Evolutionary conservation across 2,888 invertebrate genomes (phyloP).

Genomic region (Cheilosia soror): DNA sequence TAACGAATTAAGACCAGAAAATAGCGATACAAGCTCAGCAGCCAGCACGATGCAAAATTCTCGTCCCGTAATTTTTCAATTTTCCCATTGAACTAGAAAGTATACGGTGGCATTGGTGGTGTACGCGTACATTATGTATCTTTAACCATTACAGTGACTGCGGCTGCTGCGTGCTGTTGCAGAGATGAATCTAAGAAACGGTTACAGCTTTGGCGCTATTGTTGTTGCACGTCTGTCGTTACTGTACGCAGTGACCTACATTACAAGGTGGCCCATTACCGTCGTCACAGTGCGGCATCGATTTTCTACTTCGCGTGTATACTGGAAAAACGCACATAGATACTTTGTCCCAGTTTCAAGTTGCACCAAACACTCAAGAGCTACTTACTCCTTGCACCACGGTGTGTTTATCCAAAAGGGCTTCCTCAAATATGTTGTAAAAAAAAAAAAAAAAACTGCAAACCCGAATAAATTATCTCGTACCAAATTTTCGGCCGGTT

Average conservation of each 20-base stretch:
- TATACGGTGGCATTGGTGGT: constrained; percentile 33
- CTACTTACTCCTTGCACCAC: constrained; percentile 70
- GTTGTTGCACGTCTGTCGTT: constrained; percentile 57
- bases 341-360: constrained; percentile 28
- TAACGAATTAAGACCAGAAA: constrained; percentile 62
- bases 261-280: constrained; percentile 57
- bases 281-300: constrained; percentile 55
- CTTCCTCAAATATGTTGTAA: constrained; percentile 4
- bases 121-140: too few species aligned
- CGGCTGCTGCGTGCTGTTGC: constrained; percentile 10
- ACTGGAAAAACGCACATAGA: constrained; percentile 17
- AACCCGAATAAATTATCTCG: background rate
- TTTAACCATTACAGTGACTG: constrained; percentile 14
- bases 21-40: constrained; percentile 11
- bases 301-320: constrained; percentile 66
- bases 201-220: constrained; percentile 41
- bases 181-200: constrained; percentile 42
- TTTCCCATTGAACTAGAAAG: constrained; percentile 75
- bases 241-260: constrained; percentile 70
- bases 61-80: constrained; percentile 73
- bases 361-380: background rate
- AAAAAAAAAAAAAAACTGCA: constrained; percentile 14
- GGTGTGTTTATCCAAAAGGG: constrained; percentile 13
- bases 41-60: constrained; percentile 50
- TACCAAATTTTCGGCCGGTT: constrained; percentile 37